Evolutionary conservation across 2,797 vertebrate genomes (phyloP).

Genomic region (Hydrocynus forskahlii): DNA sequence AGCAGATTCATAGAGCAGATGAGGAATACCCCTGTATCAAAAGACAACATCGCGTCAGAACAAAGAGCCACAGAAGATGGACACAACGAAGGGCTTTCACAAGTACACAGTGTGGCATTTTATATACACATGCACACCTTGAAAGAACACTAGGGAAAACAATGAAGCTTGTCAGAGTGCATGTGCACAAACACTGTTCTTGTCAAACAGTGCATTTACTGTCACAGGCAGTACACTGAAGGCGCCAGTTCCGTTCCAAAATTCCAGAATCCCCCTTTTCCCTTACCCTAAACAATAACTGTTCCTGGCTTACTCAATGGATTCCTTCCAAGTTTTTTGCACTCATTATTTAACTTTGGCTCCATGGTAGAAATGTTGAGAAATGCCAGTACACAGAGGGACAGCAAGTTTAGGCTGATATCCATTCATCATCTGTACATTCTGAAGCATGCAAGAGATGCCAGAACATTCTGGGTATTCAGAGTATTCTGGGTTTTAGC

Average conservation of each 20-base stretch:
- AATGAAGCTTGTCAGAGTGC: conserved; percentile 15
- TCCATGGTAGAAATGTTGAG: conserved; percentile 41
- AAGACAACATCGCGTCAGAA: conserved; percentile 93
- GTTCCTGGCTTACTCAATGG: conserved; percentile 29
- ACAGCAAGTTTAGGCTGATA: conserved; percentile 30
- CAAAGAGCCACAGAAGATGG: conserved; percentile 74
- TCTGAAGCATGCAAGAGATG: conserved; percentile 79
- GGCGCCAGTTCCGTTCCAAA: conserved; percentile 83
- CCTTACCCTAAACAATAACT: conserved; percentile 47
- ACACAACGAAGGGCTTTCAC: conserved; percentile 78
- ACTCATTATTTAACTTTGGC: conserved; percentile 59
- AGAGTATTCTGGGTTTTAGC: conserved; percentile 12
- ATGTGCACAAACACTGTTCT: conserved; percentile 54
- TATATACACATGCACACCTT: conserved; percentile 75
- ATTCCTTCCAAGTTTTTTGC: conserved; percentile 52
- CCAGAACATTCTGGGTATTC: too few species aligned
- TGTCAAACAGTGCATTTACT: conserved; percentile 69
- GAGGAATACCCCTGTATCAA: conserved; percentile 93
- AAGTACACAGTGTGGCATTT: conserved; percentile 61
- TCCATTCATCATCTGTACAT: conserved; percentile 38
- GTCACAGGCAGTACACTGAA: conserved; percentile 91
- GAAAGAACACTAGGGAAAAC: conserved; percentile 64
- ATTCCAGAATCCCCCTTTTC: conserved; percentile 26
- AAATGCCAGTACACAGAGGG: conserved; percentile 29
- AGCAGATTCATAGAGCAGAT: conserved; percentile 94